These are phyloP conservation scores for Chauna torquata DNA, from an alignment of 2,113 vertebrate species.

Conservation along the genomic window DNA sequence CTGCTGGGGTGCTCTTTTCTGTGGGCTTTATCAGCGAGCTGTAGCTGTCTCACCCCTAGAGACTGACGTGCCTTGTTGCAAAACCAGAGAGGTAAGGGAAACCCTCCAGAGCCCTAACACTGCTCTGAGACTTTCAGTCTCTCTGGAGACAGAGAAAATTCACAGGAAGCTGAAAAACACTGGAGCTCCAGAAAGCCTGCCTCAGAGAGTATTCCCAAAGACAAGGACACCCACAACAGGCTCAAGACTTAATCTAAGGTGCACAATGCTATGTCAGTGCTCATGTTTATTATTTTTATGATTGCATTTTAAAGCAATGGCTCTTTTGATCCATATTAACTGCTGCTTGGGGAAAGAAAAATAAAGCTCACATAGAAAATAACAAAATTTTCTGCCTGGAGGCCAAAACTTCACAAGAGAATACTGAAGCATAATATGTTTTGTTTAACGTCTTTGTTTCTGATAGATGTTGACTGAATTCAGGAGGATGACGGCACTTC, in stretches of 20 bases:
- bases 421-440: slow-evolving; percentile 41
- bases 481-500: slow-evolving; percentile 45
- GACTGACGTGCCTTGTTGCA: background rate
- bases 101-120: background rate
- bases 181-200: background rate
- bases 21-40: background rate
- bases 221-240: background rate
- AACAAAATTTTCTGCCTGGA: slow-evolving; percentile 42
- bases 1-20: no score
- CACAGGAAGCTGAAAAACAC: background rate
- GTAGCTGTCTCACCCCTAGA: background rate
- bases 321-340: slow-evolving; percentile 27
- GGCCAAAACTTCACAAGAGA: slow-evolving; percentile 40
- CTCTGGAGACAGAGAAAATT: background rate
- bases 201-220: background rate
- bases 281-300: slow-evolving; percentile 23
- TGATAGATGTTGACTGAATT: slow-evolving; percentile 60
- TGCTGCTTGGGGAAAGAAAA: slow-evolving; percentile 24
- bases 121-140: background rate
- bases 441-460: slow-evolving; percentile 69
- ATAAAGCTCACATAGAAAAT: slow-evolving; percentile 49
- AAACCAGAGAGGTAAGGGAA: background rate
- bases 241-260: background rate
- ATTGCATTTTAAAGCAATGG: slow-evolving; percentile 10
- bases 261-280: background rate